Evolutionary conservation across 2,888 invertebrate species (phyloP), one percentile per base, ranked within the genome.

Genomic region (Baccha elongata): DNA sequence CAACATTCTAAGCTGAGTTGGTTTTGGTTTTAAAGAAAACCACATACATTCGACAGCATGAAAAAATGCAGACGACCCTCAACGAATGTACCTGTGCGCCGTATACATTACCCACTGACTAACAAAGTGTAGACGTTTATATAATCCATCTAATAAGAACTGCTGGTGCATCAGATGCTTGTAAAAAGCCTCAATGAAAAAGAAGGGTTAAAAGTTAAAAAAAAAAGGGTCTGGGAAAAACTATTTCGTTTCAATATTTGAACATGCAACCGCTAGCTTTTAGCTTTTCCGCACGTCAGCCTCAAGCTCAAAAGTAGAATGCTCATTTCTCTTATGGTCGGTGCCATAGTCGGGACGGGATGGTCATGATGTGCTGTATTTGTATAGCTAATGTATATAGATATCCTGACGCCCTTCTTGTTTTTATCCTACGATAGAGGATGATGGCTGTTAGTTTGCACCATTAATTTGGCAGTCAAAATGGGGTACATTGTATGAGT

Each of bases 221-320:
- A 55, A 13, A 67, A 23, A 21, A 37, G 21, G 7, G 21, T 48
- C 35, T 32, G 23, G 32, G 26, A 48, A 58, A 74, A 74, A 68
- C 64, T 69, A 74, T 74, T 80, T 58, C 62, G 68, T 69, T 80
- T 74, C 68, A 80, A 80, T 80, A 80, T 80, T 80, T 80, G 68
- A 80, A 44, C 74, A 68, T 68, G 80, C 80, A 64, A 69, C 80
- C 74, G 48, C 64, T 74, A 44, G 80, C 80, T 74, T 74, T 80
- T 74, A 74, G 74, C 68, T 74, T 80, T 68, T 74, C 64, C 46
- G 48, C 80, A 80, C 74, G 80, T 68, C 74, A 69, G 67, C 74
- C 74, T 69, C 68, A 74, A 74, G 67, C 40, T 40, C 40, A 40
- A 13, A 40, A 40, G 15, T 64, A 46, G 71, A 65, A 71, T 62